Evolutionary conservation across 2,797 vertebrate genomes (phyloP), one percentile per base, ranked within the genome.

Genomic region (Heliangelus exortis): DNA sequence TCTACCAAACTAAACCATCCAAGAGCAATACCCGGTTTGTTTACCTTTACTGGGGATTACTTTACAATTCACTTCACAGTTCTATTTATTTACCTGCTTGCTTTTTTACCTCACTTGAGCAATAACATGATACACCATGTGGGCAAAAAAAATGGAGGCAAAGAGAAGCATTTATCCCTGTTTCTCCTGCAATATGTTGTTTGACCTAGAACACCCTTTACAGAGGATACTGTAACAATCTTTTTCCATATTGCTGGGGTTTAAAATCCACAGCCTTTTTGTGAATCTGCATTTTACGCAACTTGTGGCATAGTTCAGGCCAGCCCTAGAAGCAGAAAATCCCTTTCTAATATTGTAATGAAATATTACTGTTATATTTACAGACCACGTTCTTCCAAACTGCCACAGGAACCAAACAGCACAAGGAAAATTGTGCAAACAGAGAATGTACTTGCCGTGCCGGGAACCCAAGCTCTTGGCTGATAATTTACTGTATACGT

Each of bases 21-120:
- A 91, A 92, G 59, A 92, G 89, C 57, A 89, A 73, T 43, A 93
- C 33, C 45, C 11, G 5, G 12, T 15, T 51, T 95, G 82, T 93
- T 94, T 93, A 73, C 89, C 63, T 71, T 91, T 67, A 66, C 91
- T 88, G 82, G 65, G 80, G 82, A 86, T 81, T 66, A 75, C 84
- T 65, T 69, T 47, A 81, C 80, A 58, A 86, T 67, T 72, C 75
- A 61, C 74, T 84, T 53, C 72, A 55, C 33, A 7, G 1, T 59
- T 92, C 75, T 76, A 77, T 91, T 74, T 87, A 87, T 85, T 85
- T 89, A 67, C 65, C 77, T 55, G 29, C 31, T 86, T 82, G 33
- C 85, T 73, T 84, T 31, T 76, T 76, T 61, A 84, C 82, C 54
- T 91, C 80, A 43, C 73, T 81, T 28, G 8, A 84, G 41, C 63